Conservation (phyloP, 2,797 vertebrate genomes). For the Gobionotothen gibberifrons region DNA sequence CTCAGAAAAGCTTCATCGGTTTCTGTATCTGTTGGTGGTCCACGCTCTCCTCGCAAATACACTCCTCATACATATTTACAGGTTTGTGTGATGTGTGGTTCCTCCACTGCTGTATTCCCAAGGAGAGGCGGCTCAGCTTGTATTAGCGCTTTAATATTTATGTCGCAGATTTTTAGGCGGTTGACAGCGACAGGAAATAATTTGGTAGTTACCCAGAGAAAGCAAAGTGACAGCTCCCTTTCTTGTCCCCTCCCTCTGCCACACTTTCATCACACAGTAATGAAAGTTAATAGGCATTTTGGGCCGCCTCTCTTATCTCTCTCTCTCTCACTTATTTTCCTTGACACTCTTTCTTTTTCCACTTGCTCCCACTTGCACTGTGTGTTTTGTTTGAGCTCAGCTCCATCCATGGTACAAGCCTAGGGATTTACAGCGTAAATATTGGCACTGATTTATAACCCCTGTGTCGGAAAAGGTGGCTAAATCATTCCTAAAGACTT, state of each 20-base stretch:
- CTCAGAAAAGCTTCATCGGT: conserved; percentile 18
- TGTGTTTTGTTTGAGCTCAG: conserved; percentile 59
- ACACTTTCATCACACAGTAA: conserved; percentile 67
- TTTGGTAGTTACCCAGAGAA: conserved; percentile 24
- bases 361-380: conserved; percentile 56
- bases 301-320: conserved; percentile 34
- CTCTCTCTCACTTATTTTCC: conserved; percentile 12
- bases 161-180: conserved; percentile 12
- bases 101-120: conserved; percentile 9
- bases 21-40: conserved; percentile 67
- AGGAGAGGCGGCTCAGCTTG: conserved; percentile 10
- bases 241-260: conserved; percentile 36
- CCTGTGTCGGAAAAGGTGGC: conserved; percentile 48
- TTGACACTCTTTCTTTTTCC: conserved; percentile 39
- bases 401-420: conserved; percentile 45
- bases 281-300: conserved; percentile 73
- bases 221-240: conserved; percentile 37
- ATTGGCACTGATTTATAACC: conserved; percentile 53
- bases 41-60: conserved; percentile 28
- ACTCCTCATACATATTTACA: conserved; percentile 74
- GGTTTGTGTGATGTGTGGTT: conserved; percentile 37
- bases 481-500: conserved; percentile 37
- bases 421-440: conserved; percentile 70
- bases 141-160: conserved; percentile 11
- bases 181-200: conserved; percentile 22